These are phyloP conservation scores for Telenomus remus DNA, from an alignment of 1,140 invertebrate genomes.

Conservation along the genomic window DNA sequence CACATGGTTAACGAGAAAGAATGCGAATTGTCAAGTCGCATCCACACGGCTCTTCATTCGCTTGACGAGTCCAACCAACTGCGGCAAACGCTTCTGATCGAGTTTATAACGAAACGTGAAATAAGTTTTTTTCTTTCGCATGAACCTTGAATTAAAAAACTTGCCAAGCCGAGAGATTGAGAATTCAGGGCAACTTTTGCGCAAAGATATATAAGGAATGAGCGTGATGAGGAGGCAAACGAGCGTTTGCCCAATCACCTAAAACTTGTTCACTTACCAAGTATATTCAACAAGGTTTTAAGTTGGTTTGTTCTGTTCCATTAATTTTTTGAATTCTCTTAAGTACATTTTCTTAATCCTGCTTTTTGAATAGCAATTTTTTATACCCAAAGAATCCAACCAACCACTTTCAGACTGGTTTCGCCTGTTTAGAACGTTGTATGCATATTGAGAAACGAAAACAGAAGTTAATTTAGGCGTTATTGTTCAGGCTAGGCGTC, in stretches of 20 bases:
- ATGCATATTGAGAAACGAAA: no score
- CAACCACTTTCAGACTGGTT: no score
- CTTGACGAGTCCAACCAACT: slow-evolving; percentile 18
- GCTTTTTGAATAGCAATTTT: no score
- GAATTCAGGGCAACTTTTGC: slow-evolving; percentile 46
- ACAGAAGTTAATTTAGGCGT: no score
- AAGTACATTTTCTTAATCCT: no score
- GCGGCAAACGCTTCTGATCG: slow-evolving; percentile 17
- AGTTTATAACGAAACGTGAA: slow-evolving; percentile 52
- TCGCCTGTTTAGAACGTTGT: no score
- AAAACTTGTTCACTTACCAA: slow-evolving; percentile 25
- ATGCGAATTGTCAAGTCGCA: slow-evolving; percentile 38
- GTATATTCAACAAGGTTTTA: no score
- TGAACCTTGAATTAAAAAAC: slow-evolving; percentile 53
- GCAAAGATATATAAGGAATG: slow-evolving; percentile 35
- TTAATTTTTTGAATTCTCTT: no score
- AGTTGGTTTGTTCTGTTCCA: no score
- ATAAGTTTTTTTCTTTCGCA: slow-evolving; percentile 50
- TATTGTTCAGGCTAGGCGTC: no score
- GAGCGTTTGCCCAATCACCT: slow-evolving; percentile 31
- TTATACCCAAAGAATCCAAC: no score
- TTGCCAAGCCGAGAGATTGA: slow-evolving; percentile 50
- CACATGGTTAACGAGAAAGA: slow-evolving; percentile 11
- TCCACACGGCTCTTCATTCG: slow-evolving; percentile 22
- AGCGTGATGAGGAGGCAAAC: slow-evolving; percentile 44